Evolutionary conservation across 2,888 invertebrate species (phyloP).

Genomic region (Yponomeuta malinellus): DNA sequence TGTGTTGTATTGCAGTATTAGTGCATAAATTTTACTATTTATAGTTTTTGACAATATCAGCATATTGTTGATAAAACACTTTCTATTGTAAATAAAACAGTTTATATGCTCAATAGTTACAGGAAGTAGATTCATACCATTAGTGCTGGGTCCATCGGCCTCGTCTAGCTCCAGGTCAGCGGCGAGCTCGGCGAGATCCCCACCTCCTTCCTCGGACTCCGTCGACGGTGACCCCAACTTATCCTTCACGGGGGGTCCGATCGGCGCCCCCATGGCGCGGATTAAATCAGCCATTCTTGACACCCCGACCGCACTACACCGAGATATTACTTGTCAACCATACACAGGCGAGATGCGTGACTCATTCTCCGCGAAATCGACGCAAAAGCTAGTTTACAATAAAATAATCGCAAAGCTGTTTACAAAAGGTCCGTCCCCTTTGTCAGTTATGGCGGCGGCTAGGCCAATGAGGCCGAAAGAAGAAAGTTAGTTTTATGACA

Average conservation of each 20-base stretch:
- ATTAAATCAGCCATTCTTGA: slow-evolving; percentile 81
- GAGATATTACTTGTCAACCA: slow-evolving; percentile 21
- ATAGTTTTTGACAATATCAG: no score
- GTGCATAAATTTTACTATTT: no score
- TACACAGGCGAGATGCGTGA: slow-evolving; percentile 31
- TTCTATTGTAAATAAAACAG: no score
- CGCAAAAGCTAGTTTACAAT: slow-evolving; percentile 22
- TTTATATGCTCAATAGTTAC: background rate
- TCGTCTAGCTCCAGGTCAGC: slow-evolving; percentile 82
- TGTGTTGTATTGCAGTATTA: no score
- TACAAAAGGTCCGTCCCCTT: slow-evolving; percentile 19
- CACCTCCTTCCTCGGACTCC: slow-evolving; percentile 89
- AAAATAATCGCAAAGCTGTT: slow-evolving; percentile 12
- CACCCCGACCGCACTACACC: slow-evolving; percentile 17
- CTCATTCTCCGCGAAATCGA: slow-evolving; percentile 40
- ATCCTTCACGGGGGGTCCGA: slow-evolving; percentile 81
- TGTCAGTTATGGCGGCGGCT: background rate
- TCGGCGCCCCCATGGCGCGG: slow-evolving; percentile 79
- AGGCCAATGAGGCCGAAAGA: background rate
- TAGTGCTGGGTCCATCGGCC: slow-evolving; percentile 79
- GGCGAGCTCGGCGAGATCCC: slow-evolving; percentile 76
- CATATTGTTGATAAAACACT: no score
- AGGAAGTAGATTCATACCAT: slow-evolving; percentile 52
- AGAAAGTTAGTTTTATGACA: background rate
- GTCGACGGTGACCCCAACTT: slow-evolving; percentile 89